These are phyloP conservation scores for Platycheirus albimanus DNA, from an alignment of 2,888 invertebrate species.

Conservation along the genomic window DNA sequence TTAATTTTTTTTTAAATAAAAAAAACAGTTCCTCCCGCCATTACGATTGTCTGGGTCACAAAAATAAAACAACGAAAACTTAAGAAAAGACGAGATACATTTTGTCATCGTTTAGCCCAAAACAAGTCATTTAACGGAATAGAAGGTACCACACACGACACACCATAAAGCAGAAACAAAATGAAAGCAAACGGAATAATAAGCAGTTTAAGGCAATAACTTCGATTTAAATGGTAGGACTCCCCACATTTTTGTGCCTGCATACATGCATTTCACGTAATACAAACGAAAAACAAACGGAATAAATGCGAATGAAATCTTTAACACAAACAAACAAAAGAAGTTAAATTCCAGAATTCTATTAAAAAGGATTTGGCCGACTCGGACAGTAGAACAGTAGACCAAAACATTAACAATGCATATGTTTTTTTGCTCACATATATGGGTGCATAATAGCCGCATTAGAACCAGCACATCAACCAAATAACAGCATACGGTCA, in stretches of 20 bases:
- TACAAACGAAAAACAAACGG: slow-evolving; percentile 18
- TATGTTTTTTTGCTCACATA: slow-evolving; percentile 11
- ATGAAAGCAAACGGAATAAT: slow-evolving; percentile 50
- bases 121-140: slow-evolving; percentile 62
- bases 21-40: slow-evolving; percentile 1
- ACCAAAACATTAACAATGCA: slow-evolving; percentile 41
- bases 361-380: slow-evolving; percentile 52
- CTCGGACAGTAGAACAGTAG: too few relatives aligned
- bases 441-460: slow-evolving; percentile 34
- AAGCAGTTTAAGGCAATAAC: slow-evolving; percentile 34
- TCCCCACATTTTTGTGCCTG: slow-evolving; percentile 28
- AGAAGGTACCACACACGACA: slow-evolving; percentile 27
- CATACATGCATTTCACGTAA: slow-evolving; percentile 52
- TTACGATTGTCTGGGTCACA: slow-evolving; percentile 35
- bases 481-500: slow-evolving; percentile 40
- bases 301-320: slow-evolving; percentile 63
- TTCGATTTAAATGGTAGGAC: too few relatives aligned
- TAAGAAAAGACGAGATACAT: slow-evolving; percentile 26
- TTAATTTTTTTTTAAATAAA: too few relatives aligned
- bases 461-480: too few relatives aligned
- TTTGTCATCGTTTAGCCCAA: slow-evolving; percentile 56
- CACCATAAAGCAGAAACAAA: slow-evolving; percentile 2
- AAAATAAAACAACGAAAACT: slow-evolving; percentile 22
- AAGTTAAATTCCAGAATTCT: slow-evolving; percentile 75
- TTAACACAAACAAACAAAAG: slow-evolving; percentile 13